These are phyloP conservation scores for Opisthocomus hoazin DNA, from an alignment of 2,113 vertebrate species.

Conservation along the genomic window DNA sequence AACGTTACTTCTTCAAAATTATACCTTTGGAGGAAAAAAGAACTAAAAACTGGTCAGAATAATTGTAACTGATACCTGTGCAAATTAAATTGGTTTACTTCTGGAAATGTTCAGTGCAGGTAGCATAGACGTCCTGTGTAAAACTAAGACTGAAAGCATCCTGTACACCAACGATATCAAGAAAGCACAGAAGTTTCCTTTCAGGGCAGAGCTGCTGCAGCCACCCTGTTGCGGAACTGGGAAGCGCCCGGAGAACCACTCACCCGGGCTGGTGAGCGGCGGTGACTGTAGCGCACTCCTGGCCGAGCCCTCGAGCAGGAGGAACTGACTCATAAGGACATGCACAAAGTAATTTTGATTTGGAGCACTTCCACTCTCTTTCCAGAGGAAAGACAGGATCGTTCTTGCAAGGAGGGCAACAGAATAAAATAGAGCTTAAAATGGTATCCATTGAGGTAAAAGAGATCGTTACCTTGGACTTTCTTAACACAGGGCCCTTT, in stretches of 20 bases:
- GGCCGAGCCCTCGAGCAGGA: background rate
- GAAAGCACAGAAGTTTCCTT: background rate
- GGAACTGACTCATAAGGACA: background rate
- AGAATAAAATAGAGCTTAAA: background rate
- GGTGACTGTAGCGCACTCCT: fast-evolving
- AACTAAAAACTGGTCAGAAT: background rate
- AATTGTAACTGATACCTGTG: background rate
- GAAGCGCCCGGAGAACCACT: background rate
- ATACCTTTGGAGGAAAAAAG: background rate
- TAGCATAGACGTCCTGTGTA: background rate
- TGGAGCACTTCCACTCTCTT: background rate
- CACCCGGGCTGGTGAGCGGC: fast-evolving
- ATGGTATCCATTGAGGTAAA: background rate
- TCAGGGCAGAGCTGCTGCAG: background rate
- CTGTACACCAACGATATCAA: background rate
- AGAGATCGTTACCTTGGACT: background rate
- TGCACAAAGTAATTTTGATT: background rate
- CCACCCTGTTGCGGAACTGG: background rate
- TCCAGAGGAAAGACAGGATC: background rate
- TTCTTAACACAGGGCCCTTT: background rate
- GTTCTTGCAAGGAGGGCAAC: background rate
- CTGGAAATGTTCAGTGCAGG: background rate
- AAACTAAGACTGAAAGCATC: background rate
- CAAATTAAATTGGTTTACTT: background rate
- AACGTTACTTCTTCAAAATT: background rate